These are phyloP conservation scores for Pristionchus exspectatus DNA, from an alignment of 2,888 invertebrate species.

Conservation along the genomic window DNA sequence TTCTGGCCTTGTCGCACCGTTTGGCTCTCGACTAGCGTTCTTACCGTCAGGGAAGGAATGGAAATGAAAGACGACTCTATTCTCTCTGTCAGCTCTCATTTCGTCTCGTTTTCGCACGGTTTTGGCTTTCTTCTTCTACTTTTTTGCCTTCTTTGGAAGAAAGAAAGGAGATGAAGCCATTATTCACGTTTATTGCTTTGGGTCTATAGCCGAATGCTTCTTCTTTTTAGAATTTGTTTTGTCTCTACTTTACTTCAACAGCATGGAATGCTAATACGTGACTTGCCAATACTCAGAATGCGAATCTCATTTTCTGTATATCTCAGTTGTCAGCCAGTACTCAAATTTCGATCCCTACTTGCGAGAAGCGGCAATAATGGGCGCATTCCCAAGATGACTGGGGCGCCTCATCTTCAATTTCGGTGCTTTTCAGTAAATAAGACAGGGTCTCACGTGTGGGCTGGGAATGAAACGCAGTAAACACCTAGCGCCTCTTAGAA, in stretches of 20 bases:
- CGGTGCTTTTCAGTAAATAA: neutral
- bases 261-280: neutral
- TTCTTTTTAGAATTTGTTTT: neutral
- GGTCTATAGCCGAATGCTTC: neutral
- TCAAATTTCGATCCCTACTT: neutral
- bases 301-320: neutral
- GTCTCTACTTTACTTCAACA: neutral
- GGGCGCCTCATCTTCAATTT: conserved; percentile 2
- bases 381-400: neutral
- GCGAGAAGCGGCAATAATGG: neutral
- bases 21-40: neutral
- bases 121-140: neutral
- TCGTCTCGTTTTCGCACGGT: conserved; percentile 33
- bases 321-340: neutral
- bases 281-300: neutral
- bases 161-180: neutral
- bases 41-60: neutral
- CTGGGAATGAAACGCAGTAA: neutral
- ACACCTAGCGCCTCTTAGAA: neutral
- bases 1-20: neutral
- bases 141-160: neutral
- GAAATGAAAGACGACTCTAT: conserved; percentile 10
- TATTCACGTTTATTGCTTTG: neutral
- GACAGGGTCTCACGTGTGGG: neutral
- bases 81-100: neutral